These are phyloP conservation scores for Bombylius major DNA, from an alignment of 2,888 invertebrate species.

Conservation along the genomic window DNA sequence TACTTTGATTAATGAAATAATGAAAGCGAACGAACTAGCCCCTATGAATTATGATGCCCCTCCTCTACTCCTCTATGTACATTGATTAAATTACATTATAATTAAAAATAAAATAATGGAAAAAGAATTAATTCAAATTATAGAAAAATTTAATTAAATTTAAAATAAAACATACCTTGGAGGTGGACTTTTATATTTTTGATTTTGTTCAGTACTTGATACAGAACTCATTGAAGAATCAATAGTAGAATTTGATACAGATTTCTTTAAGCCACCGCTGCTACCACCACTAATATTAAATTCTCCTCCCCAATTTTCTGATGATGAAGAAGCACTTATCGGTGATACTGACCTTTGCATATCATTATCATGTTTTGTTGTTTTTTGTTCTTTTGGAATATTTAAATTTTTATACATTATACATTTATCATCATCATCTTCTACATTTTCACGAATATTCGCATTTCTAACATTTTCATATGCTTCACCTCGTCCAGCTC, in stretches of 20 bases:
- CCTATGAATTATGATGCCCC: no score
- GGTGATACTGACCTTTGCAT: neutral
- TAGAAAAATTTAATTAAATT: no score
- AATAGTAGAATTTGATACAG: slow-evolving; percentile 25
- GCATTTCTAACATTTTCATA: neutral
- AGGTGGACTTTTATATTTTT: slow-evolving; percentile 30
- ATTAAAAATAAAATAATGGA: no score
- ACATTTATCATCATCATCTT: neutral
- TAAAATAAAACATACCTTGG: slow-evolving; percentile 24
- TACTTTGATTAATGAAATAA: no score
- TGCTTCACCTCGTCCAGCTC: neutral
- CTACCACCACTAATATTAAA: neutral
- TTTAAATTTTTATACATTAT: neutral
- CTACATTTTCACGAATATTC: no score
- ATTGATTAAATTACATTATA: no score
- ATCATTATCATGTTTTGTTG: neutral
- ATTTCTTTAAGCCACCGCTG: slow-evolving; percentile 16
- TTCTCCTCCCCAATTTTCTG: neutral
- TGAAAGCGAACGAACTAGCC: no score
- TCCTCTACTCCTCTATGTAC: no score
- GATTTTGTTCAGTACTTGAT: slow-evolving; percentile 22
- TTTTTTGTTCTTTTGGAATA: neutral
- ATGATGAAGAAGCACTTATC: neutral
- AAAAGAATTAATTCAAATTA: no score
- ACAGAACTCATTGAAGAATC: slow-evolving; percentile 24